Conservation (phyloP, 2,888 invertebrate species). For the Papilio protenor region DNA sequence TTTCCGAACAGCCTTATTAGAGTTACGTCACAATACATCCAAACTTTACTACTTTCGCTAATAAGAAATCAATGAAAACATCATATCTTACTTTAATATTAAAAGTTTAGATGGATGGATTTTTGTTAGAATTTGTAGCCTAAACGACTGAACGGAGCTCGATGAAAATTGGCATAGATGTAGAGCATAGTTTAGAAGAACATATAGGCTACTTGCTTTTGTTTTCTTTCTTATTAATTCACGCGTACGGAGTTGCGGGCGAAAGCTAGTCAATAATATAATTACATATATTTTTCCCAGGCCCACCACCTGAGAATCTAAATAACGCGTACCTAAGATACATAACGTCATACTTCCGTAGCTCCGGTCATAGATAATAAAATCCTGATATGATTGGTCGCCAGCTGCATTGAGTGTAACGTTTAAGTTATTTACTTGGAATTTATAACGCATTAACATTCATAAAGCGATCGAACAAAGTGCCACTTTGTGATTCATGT, state of each 20-base stretch:
- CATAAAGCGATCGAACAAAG: constrained; percentile 25
- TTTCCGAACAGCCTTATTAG: too few relatives aligned
- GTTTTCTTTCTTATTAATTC: too few relatives aligned
- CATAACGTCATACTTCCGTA: constrained; percentile 20
- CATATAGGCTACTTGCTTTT: too few relatives aligned
- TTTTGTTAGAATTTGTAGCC: too few relatives aligned
- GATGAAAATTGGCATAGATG: too few relatives aligned
- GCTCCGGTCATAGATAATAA: not conserved
- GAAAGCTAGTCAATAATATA: not conserved
- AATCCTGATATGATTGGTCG: not conserved
- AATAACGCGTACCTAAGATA: not conserved
- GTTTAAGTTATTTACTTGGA: constrained; percentile 24
- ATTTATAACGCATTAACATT: constrained; percentile 33
- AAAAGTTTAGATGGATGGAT: too few relatives aligned
- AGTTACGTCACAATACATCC: too few relatives aligned
- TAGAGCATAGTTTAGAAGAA: too few relatives aligned
- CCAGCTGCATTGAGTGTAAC: constrained; percentile 13
- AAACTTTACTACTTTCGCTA: too few relatives aligned
- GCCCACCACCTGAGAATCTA: constrained; percentile 6
- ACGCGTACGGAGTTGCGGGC: too few relatives aligned
- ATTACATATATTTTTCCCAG: constrained; percentile 1
- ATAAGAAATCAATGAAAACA: not conserved
- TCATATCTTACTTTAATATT: too few relatives aligned
- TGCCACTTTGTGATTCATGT: constrained; percentile 28
- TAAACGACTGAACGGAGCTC: too few relatives aligned